These are phyloP conservation scores for Crypturellus tataupa DNA, from an alignment of 2,797 vertebrate species.

Conservation along the genomic window DNA sequence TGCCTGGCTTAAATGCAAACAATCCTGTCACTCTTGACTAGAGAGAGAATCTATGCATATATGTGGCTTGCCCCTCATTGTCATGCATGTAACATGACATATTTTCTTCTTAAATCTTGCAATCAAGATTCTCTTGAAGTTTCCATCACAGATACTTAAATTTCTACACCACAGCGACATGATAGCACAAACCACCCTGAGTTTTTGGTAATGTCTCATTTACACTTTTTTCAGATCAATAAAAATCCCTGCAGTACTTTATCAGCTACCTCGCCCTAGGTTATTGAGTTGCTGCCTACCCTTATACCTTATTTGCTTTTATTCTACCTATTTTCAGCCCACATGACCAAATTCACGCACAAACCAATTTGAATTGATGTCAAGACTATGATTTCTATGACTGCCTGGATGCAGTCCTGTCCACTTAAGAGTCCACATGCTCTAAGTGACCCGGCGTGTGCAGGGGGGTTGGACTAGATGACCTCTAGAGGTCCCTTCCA, in stretches of 20 bases:
- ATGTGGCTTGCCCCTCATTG: not conserved
- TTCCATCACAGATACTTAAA: not conserved
- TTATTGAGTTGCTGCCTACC: constrained; percentile 14
- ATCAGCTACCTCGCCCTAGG: not conserved
- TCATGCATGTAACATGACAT: not conserved
- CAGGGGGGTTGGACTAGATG: too few species aligned
- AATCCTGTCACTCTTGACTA: not conserved
- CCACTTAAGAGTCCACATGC: too few species aligned
- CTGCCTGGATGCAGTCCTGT: too few species aligned
- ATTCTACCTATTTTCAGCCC: constrained; percentile 62
- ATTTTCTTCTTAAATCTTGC: not conserved
- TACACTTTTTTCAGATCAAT: constrained; percentile 4
- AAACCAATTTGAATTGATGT: constrained; percentile 74
- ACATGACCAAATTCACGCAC: constrained; percentile 21
- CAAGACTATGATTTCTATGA: constrained; percentile 39
- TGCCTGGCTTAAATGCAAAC: not conserved
- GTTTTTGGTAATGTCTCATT: not conserved
- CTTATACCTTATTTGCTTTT: constrained; percentile 57
- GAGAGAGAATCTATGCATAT: not conserved
- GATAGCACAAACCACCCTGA: not conserved
- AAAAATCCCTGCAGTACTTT: constrained; percentile 2
- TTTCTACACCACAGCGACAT: not conserved
- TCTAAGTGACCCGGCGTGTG: too few species aligned
- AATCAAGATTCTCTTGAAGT: not conserved
- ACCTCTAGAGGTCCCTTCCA: too few species aligned